Conservation (phyloP, 1,140 invertebrate species). For the Drosophila rhopaloa region DNA sequence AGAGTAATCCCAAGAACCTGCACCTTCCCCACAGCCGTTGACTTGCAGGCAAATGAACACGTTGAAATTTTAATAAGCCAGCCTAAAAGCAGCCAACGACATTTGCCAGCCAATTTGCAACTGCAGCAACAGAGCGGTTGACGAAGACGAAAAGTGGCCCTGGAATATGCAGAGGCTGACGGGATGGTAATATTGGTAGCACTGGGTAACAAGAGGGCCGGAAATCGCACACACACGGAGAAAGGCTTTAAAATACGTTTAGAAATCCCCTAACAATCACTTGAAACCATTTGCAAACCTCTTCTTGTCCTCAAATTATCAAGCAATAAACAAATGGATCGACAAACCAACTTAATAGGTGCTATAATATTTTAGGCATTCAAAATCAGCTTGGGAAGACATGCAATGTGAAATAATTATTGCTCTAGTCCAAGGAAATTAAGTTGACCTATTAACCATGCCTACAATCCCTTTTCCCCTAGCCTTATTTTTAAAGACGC, state of each 20-base stretch:
- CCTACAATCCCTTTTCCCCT: no score
- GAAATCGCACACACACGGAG: conserved; percentile 20
- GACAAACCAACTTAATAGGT: no score
- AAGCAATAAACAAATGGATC: not conserved
- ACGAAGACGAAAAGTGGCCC: conserved; percentile 72
- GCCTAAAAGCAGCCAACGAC: conserved; percentile 76
- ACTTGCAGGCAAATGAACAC: conserved; percentile 77
- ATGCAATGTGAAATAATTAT: no score
- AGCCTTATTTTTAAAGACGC: no score
- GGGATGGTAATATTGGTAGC: conserved; percentile 32
- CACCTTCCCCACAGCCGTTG: conserved; percentile 21
- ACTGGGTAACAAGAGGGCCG: not conserved
- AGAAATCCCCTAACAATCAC: not conserved
- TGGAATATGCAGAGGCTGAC: conserved; percentile 33
- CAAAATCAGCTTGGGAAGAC: no score
- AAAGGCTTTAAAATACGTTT: conserved; percentile 2
- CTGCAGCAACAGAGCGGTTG: conserved; percentile 58
- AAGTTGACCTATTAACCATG: no score
- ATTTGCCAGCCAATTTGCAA: conserved; percentile 80
- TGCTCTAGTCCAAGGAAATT: no score
- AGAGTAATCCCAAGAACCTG: conserved; percentile 46
- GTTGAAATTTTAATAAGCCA: conserved; percentile 81
- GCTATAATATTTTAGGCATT: no score
- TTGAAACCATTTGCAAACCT: conserved; percentile 1
- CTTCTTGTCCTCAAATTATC: conserved; percentile 2